Base-by-base conservation (phyloP, 2,797 vertebrate genomes). In the Pteronotus mesoamericanus region DNA sequence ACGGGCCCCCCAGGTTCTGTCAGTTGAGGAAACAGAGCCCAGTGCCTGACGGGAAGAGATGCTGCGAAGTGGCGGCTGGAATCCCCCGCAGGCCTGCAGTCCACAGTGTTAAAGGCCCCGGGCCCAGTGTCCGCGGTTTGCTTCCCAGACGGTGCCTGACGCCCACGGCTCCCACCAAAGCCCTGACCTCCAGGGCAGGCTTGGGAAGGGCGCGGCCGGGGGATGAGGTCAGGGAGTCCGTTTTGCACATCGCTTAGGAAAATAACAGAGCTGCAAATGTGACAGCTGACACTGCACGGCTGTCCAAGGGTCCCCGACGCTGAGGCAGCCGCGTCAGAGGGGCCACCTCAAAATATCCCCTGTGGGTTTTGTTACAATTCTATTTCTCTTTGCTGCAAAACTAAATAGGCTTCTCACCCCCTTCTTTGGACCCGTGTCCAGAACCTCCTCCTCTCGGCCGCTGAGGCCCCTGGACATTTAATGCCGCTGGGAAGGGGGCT, bases 301-400 rank as follows among this genome's bases (percentile, higher is more conserved):
- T 2, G 26, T 18, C 32, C 18, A 4, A 32, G 10, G 0, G 5
- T 9, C 16, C 59, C 48, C 2, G 0, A 1, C 4, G 3, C 32
- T 5, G 3, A 53, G 19, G 24, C 15, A 2, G 42, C 22, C 3
- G 22, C 22, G 0, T 2, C 0, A 9, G 11, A 51, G 3, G n/a
- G 9, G 5, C 18, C 29, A 3, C 4, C 0, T 37, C 6, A 0
- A 19, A 46, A 12, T 8, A 4, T 2, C 57, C 21, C 26, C 71
- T 44, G 0, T 1, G 34, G 44, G 11, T 42, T 72, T 71, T 9
- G 80, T 34, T 19, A 21, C 22, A 32, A 15, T 18, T 18, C 86
- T 39, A 1, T 12, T 34, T 51, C 69, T 75, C 55, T 74, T 15
- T 29, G 34, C 44, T 24, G 61, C 48, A 0, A 42, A 59, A 53